Conservation (phyloP, 2,113 vertebrate species). For the Scytalopus superciliaris region DNA sequence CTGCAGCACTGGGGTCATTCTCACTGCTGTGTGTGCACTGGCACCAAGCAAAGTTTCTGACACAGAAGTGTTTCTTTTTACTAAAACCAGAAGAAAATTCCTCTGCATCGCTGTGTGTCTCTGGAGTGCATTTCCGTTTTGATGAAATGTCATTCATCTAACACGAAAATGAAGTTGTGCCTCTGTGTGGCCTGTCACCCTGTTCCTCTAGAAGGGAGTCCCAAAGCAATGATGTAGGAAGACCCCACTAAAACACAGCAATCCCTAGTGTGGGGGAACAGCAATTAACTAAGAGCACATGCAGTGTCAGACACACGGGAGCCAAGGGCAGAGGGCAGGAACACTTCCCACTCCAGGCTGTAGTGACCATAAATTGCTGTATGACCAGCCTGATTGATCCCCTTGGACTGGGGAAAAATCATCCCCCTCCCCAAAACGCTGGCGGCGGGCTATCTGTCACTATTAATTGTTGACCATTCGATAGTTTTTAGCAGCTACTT, state of each 20-base stretch:
- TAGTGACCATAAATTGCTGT: rapidly evolving
- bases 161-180: not conserved
- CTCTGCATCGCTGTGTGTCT: not conserved
- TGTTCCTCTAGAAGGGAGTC: not conserved
- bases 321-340: not conserved
- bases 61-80: not conserved
- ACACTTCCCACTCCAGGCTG: not conserved
- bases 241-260: not conserved
- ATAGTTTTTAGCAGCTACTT: not conserved
- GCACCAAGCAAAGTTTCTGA: not conserved
- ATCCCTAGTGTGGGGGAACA: not conserved
- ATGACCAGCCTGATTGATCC: not conserved
- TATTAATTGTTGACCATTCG: not conserved
- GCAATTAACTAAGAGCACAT: not conserved
- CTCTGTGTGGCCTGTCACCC: not conserved
- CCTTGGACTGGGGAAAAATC: not conserved
- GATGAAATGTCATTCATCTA: not conserved
- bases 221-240: not conserved
- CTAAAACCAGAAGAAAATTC: not conserved
- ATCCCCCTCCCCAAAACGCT: not conserved
- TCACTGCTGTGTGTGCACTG: not conserved
- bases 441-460: not conserved
- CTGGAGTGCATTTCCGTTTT: not conserved
- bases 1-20: not conserved
- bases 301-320: rapidly evolving